Conservation (phyloP, 1,140 invertebrate species). For the Babylonia areolata region DNA sequence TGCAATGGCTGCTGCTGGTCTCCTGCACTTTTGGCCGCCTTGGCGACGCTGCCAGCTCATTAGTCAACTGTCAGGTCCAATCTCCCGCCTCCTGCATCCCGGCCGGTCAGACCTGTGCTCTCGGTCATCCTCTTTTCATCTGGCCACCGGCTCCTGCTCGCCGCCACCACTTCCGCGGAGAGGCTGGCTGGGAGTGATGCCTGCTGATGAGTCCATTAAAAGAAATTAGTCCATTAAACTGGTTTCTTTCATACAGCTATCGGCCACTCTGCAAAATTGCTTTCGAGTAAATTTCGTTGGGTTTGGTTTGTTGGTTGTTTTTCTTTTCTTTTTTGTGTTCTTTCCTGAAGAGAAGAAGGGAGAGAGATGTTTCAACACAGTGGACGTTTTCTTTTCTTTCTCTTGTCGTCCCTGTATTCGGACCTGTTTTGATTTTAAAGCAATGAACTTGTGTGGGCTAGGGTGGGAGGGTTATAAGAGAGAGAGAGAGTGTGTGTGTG, state of each 20-base stretch:
- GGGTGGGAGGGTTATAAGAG: too few species aligned
- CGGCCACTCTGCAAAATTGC: conserved; percentile 1
- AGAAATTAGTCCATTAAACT: background rate
- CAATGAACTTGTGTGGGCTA: too few species aligned
- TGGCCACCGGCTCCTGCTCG: background rate
- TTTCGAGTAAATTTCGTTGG: background rate
- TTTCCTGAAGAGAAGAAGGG: background rate
- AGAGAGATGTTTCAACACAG: background rate
- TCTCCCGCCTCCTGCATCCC: background rate
- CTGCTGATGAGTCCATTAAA: conserved; percentile 6
- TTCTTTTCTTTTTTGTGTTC: too few species aligned
- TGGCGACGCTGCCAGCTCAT: background rate
- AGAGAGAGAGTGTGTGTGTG: too few species aligned
- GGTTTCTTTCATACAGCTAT: conserved; percentile 11
- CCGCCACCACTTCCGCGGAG: background rate
- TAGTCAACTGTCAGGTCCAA: conserved; percentile 30
- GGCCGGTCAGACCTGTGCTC: background rate
- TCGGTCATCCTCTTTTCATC: conserved; percentile 23
- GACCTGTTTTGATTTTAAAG: too few species aligned
- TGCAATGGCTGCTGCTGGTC: conserved; percentile 11
- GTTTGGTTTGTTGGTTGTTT: background rate
- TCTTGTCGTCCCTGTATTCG: too few species aligned
- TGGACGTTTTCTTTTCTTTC: too few species aligned
- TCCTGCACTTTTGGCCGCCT: conserved; percentile 18
- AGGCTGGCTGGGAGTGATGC: background rate